Base-by-base conservation (phyloP, 2,113 vertebrate species). In the Nerophis ophidion region DNA sequence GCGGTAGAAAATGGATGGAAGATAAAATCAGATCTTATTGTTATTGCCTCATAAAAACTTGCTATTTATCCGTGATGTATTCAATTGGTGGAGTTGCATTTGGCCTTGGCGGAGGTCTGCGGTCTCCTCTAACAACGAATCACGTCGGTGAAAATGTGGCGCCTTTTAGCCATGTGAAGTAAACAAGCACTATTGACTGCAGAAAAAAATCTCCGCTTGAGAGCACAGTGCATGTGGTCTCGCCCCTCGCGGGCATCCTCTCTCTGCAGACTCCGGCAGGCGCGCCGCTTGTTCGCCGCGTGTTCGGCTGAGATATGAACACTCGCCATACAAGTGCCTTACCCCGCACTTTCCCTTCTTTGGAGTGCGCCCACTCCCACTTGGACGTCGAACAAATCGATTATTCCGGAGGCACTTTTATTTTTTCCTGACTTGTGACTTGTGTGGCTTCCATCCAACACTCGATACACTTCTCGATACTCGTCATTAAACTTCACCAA, bases 241-340 rank as follows among this genome's bases (percentile, higher is more conserved):
- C 65, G 19, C 75, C 65, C 79, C 81, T 76, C 54, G 67, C 67
- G 76, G 78, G 68, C 74, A 66, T 75, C 65, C 64, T 77, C 67
- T 71, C 42, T 50, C 55, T 60, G 55, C 54, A 44, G 61, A 66
- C 68, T 69, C 70, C 8, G 36, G 54, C 68, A 50, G 59, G 51
- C 73, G 65, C 60, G 69, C 61, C 19, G 63, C 59, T 62, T 75
- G 78, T 68, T 44, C 42, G 54, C n/a, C 69, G 68, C 70, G 61
- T 86, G 84, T 86, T 84, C 79, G 72, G 66, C 60, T 56, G 79
- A 84, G 82, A 86, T 84, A 83, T 72, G 82, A 71, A 79, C 57
- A 72, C 53, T 38, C 4, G 12, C 66, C 5, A 15, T 57, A 65
- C 49, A 36, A 67, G 66, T 71, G 61, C 80, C 84, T 74, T 74